phyloP scores from a whole-genome alignment of 1,140 invertebrate genomes.

The Pseudoatta argentina region DNA sequence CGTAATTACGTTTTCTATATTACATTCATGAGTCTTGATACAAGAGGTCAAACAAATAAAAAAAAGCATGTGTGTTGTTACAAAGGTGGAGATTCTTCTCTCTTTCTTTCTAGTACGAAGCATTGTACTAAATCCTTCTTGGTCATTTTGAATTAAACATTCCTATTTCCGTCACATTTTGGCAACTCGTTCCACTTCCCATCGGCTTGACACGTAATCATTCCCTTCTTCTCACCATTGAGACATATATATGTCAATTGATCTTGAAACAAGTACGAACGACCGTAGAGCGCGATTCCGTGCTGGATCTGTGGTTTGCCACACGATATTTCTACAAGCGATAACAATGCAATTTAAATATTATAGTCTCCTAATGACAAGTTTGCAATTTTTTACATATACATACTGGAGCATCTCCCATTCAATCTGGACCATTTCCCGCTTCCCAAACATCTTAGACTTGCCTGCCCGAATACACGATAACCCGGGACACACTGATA shows the following conservation, averaged over 20 bases:
- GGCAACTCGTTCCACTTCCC: conserved; percentile 78
- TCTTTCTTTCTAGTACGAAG: background rate
- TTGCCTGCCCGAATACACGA: conserved; percentile 85
- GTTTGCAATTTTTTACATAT: background rate
- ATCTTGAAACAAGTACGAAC: conserved; percentile 86
- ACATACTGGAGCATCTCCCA: conserved; percentile 87
- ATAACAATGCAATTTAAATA: background rate
- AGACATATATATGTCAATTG: conserved; percentile 85
- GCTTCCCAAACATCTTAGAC: conserved; percentile 85
- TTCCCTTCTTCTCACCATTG: conserved; percentile 76
- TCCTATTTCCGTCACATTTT: conserved; percentile 63
- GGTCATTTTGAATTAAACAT: background rate
- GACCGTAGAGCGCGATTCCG: conserved; percentile 83
- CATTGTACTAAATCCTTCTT: background rate
- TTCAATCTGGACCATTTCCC: conserved; percentile 87
- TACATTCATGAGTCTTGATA: conserved; percentile 56
- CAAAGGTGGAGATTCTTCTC: background rate
- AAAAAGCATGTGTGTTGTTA: conserved; percentile 53
- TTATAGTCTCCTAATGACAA: background rate
- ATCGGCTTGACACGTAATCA: conserved; percentile 77
- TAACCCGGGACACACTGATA: conserved; percentile 86
- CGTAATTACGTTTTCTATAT: conserved; percentile 56
- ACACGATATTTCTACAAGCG: conserved; percentile 84
- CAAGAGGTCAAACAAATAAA: conserved; percentile 39
- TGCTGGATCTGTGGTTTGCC: conserved; percentile 77